Evolutionary conservation across 2,113 vertebrate genomes (phyloP).

Genomic region (Neodon shergylaensis): DNA sequence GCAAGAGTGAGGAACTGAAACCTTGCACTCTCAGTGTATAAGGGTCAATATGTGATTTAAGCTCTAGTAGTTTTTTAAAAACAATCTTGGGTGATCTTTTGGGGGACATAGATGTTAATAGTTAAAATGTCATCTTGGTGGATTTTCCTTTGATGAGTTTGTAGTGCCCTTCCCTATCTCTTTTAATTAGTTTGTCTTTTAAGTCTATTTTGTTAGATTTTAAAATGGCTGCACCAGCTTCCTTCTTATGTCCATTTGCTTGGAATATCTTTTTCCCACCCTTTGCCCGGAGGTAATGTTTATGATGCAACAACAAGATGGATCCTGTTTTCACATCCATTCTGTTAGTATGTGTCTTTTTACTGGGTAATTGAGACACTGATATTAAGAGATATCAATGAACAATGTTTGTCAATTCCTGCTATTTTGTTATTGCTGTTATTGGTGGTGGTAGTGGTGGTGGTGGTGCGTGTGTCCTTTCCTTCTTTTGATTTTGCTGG

Average conservation of each 20-base stretch:
- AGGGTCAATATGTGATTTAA: neutral
- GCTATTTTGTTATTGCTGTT: neutral
- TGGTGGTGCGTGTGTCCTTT: neutral
- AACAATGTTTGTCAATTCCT: neutral
- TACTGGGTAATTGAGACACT: neutral
- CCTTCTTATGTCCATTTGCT: neutral
- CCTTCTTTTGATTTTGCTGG: neutral
- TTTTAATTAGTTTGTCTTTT: neutral
- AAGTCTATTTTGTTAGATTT: no score
- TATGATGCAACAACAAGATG: neutral
- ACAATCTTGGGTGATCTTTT: neutral
- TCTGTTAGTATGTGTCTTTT: neutral
- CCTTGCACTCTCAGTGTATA: neutral
- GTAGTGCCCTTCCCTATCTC: neutral
- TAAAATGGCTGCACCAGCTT: neutral
- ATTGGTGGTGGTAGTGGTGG: neutral
- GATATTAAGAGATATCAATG: neutral
- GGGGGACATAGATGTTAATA: neutral
- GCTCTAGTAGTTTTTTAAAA: neutral
- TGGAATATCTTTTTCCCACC: neutral
- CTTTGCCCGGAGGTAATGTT: neutral
- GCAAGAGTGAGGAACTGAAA: neutral
- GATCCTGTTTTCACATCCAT: neutral
- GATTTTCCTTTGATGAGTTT: neutral
- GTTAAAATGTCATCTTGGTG: neutral